phyloP scores from a whole-genome alignment of 1,140 invertebrate species.

The Drosophila setifemur region DNA sequence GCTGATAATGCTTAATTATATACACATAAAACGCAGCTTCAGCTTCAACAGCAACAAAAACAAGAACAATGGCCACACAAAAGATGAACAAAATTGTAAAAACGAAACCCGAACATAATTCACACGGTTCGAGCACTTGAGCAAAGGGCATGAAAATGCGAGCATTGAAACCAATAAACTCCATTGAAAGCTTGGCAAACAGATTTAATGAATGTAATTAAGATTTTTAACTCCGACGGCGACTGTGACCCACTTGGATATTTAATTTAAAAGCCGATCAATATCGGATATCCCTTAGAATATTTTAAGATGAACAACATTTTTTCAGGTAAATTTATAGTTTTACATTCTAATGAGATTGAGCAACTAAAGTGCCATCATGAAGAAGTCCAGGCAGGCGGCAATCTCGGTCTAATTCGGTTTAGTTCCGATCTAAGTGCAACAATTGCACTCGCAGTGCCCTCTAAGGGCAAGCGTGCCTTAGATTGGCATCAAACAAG shows the following conservation, averaged over 20 bases:
- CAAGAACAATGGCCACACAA: slow-evolving; percentile 42
- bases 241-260: slow-evolving; percentile 36
- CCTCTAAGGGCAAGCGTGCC: slow-evolving; percentile 15
- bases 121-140: slow-evolving; percentile 49
- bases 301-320: slow-evolving; percentile 18
- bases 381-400: slow-evolving; percentile 52
- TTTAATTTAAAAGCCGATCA: slow-evolving; percentile 5
- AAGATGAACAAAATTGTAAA: slow-evolving; percentile 42
- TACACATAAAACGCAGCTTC: slow-evolving; percentile 62
- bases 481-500: slow-evolving; percentile 35
- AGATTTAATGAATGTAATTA: slow-evolving; percentile 59
- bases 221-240: slow-evolving; percentile 11
- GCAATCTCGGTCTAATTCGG: slow-evolving; percentile 44
- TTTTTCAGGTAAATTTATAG: background rate
- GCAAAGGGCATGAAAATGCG: slow-evolving; percentile 37
- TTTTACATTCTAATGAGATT: background rate
- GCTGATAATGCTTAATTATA: slow-evolving; percentile 76
- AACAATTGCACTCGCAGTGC: slow-evolving; percentile 22
- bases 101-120: slow-evolving; percentile 53
- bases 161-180: slow-evolving; percentile 38
- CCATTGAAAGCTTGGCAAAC: slow-evolving; percentile 25
- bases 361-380: slow-evolving; percentile 24
- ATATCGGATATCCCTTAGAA: slow-evolving; percentile 9
- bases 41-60: slow-evolving; percentile 43
- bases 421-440: slow-evolving; percentile 28